Conservation (phyloP, 2,888 invertebrate species). For the Epsilonema sp. region DNA sequence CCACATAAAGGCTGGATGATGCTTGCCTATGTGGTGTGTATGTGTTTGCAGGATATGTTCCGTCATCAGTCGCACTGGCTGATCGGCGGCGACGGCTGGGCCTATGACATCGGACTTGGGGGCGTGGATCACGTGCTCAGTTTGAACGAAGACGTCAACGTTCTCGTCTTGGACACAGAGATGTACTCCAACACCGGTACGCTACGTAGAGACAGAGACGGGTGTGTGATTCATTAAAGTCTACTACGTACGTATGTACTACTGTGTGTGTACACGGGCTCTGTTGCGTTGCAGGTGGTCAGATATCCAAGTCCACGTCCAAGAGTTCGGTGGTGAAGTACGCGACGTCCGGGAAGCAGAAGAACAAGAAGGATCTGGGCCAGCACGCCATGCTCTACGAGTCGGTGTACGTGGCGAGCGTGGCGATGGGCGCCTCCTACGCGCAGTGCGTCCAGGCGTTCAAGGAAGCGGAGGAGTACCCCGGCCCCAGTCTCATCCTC, state of each 20-base stretch:
- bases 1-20: too few species aligned
- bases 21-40: too few species aligned
- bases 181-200: conserved; percentile 16
- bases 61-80: conserved; percentile 14
- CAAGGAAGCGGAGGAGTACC: conserved; percentile 14
- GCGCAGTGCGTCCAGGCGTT: conserved; percentile 15
- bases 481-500: conserved; percentile 13
- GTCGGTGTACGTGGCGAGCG: conserved; percentile 15
- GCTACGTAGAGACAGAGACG: too few species aligned
- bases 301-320: conserved; percentile 16
- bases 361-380: conserved; percentile 14
- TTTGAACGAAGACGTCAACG: conserved; percentile 13
- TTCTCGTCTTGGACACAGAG: conserved; percentile 16
- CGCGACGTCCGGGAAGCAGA: conserved; percentile 13
- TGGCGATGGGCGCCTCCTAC: conserved; percentile 15
- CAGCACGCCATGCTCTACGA: conserved; percentile 15
- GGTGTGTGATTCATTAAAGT: too few species aligned
- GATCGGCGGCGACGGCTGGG: conserved; percentile 17
- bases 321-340: conserved; percentile 14
- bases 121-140: conserved; percentile 16
- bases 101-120: conserved; percentile 17
- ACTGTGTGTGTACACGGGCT: not conserved
- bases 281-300: conserved; percentile 10
- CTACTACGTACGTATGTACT: too few species aligned
- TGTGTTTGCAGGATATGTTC: conserved; percentile 10